Evolutionary conservation across 2,113 vertebrate species (phyloP).

Genomic region (Megaleporinus macrocephalus): DNA sequence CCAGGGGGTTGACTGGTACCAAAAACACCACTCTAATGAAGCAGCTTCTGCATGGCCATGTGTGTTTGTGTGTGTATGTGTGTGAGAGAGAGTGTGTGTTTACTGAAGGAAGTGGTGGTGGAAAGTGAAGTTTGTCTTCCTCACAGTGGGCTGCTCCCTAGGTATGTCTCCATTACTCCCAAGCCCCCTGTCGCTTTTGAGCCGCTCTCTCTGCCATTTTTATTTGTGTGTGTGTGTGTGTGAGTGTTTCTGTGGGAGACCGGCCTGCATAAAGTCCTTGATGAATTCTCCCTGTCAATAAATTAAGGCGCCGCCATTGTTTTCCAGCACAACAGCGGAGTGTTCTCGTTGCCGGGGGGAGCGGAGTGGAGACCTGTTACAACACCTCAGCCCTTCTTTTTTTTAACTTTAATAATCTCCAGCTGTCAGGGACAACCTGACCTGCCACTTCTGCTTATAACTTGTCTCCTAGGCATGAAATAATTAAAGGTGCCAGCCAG

Average conservation of each 20-base stretch:
- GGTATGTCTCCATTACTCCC: conserved; percentile 51
- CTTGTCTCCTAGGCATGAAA: conserved; percentile 66
- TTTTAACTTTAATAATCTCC: conserved; percentile 63
- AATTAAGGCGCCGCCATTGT: conserved; percentile 47
- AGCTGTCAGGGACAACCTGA: conserved; percentile 60
- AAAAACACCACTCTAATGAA: conserved; percentile 62
- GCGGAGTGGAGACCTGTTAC: conserved; percentile 55
- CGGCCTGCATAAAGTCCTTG: conserved; percentile 35
- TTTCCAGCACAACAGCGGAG: conserved; percentile 30
- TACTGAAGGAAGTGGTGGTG: conserved; percentile 40
- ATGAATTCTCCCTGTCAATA: conserved; percentile 56
- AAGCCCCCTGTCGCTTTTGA: conserved; percentile 49
- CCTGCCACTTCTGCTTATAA: conserved; percentile 64
- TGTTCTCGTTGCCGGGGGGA: conserved; percentile 35
- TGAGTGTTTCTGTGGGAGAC: conserved; percentile 15
- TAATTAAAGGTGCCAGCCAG: conserved; percentile 64
- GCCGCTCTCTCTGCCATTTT: conserved; percentile 30
- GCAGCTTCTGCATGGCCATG: conserved; percentile 52
- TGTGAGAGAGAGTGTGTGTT: conserved; percentile 53
- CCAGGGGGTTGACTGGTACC: conserved; percentile 58
- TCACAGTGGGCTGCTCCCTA: conserved; percentile 55
- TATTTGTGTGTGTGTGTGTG: conserved; percentile 19
- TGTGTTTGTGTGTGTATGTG: conserved; percentile 28
- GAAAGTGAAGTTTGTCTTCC: conserved; percentile 55
- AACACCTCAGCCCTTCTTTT: conserved; percentile 52